phyloP scores from a whole-genome alignment of 2,888 invertebrate species.

The Allygus modestus region DNA sequence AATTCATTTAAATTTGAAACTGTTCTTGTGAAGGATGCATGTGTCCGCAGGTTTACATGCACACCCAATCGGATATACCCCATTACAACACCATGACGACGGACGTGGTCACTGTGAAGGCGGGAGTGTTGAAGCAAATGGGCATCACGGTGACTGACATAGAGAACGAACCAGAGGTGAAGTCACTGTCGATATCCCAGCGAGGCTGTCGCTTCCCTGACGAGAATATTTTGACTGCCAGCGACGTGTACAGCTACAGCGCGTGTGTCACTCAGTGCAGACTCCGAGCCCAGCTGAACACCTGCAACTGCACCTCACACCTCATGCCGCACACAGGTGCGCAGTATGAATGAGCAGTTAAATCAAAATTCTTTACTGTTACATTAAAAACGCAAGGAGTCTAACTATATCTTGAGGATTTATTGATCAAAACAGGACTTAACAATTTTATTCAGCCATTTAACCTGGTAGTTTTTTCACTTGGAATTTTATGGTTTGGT shows the following conservation, averaged over 20 bases:
- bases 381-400: not conserved
- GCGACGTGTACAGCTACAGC: slow-evolving; percentile 84
- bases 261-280: slow-evolving; percentile 85
- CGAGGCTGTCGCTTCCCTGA: slow-evolving; percentile 84
- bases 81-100: slow-evolving; percentile 81
- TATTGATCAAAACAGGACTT: too few species aligned
- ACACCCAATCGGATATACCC: slow-evolving; percentile 83
- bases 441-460: too few species aligned
- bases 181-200: slow-evolving; percentile 76
- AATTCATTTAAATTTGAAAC: too few species aligned
- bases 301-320: slow-evolving; percentile 84
- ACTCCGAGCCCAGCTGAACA: slow-evolving; percentile 79
- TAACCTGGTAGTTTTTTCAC: too few species aligned
- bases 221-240: slow-evolving; percentile 81
- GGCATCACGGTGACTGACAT: slow-evolving; percentile 77
- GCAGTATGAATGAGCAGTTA: too few species aligned
- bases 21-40: too few species aligned
- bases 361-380: slow-evolving; percentile 58
- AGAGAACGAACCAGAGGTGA: slow-evolving; percentile 80
- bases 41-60: slow-evolving; percentile 77
- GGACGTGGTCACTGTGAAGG: slow-evolving; percentile 79
- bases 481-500: too few species aligned
- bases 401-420: slow-evolving; percentile 48
- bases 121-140: slow-evolving; percentile 77
- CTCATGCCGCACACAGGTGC: slow-evolving; percentile 82